Evolutionary conservation across 2,113 vertebrate genomes (phyloP), one percentile per base, ranked within the genome.

Genomic region (Gavia stellata): DNA sequence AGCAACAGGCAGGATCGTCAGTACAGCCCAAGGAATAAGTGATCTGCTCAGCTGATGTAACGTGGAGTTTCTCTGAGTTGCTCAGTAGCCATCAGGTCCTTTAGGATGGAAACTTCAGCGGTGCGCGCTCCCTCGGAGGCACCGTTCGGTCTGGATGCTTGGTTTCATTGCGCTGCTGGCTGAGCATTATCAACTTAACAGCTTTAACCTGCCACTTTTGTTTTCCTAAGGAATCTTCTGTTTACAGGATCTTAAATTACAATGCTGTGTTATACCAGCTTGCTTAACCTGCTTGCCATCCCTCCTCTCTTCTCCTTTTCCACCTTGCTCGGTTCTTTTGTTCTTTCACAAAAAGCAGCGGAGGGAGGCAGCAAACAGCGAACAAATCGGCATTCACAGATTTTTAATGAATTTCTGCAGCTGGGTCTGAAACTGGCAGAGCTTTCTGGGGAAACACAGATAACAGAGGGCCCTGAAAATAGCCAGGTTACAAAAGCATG

Each of bases 351-450:
- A 73, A 81, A 81, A 81, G 71, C 85, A 40, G 62, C 7, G 74
- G 42, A 81, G 49, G 59, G 89, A 88, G 53, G 91, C 91, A 91
- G 78, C 87, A 78, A 90, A 53, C 85, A 40, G 59, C 0, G 65
- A 96, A 94, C 88, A 66, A 90, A 86, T n/a, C 5, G 0, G 34
- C 86, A 86, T 92, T 95, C 94, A 94, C 63, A 38, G 86, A 47
- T 94, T 72, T 91, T 23, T 87, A 95, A 96, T 96, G 71, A 70
- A 93, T 97, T 92, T 96, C 81, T 96, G 94, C 96, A 96, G 89
- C 94, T 91, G 94, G 73, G 73, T 68, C 86, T 89, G 85, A 81
- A 88, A 72, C 73, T 75, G 92, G 81, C 78, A 70, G 86, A 74
- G 83, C 94, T 96, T 87, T 77, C 70, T 83, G 65, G 38, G 65